A percentile compares a stretch with the other conserved stretches of the same genome.
These are phyloP conservation scores for Drosophila paulistorum DNA, from an alignment of 1,140 invertebrate species.

Conservation along the genomic window DNA sequence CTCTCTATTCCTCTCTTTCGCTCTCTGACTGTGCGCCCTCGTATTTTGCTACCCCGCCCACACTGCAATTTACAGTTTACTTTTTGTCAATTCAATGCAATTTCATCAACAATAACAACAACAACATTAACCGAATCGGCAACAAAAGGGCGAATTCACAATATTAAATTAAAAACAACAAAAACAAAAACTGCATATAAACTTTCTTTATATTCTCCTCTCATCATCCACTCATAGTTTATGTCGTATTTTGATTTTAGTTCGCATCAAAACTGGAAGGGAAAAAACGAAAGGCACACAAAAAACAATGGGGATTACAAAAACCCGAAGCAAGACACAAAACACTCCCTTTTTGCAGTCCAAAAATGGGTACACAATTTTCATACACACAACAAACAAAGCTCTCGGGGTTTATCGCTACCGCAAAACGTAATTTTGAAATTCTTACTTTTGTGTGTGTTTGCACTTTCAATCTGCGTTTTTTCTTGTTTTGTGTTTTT, in stretches of 20 bases:
- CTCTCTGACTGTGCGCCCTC: slow-evolving; percentile 11
- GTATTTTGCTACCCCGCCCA: slow-evolving; percentile 8
- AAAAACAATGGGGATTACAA: slow-evolving; percentile 20
- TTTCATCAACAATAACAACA: slow-evolving; percentile 39
- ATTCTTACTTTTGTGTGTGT: slow-evolving; percentile 62
- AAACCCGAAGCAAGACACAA: slow-evolving; percentile 15
- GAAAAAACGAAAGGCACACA: slow-evolving; percentile 15
- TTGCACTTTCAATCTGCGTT: slow-evolving; percentile 28
- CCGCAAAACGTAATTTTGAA: slow-evolving; percentile 35
- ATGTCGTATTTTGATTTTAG: background rate
- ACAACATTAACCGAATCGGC: slow-evolving; percentile 22
- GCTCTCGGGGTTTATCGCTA: slow-evolving; percentile 35
- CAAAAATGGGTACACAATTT: slow-evolving; percentile 67
- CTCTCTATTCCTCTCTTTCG: slow-evolving; percentile 26
- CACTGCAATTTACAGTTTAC: slow-evolving; percentile 35
- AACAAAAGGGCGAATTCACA: background rate
- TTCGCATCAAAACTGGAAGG: slow-evolving; percentile 1
- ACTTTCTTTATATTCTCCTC: background rate
- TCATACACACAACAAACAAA: slow-evolving; percentile 74
- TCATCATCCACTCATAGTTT: background rate
- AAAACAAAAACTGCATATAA: background rate
- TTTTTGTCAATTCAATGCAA: slow-evolving; percentile 18
- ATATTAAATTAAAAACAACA: background rate
- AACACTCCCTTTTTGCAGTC: slow-evolving; percentile 61
- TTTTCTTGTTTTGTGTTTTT: background rate